Base-by-base conservation (phyloP, 2,888 invertebrate species). In the Melitaea athalia region DNA sequence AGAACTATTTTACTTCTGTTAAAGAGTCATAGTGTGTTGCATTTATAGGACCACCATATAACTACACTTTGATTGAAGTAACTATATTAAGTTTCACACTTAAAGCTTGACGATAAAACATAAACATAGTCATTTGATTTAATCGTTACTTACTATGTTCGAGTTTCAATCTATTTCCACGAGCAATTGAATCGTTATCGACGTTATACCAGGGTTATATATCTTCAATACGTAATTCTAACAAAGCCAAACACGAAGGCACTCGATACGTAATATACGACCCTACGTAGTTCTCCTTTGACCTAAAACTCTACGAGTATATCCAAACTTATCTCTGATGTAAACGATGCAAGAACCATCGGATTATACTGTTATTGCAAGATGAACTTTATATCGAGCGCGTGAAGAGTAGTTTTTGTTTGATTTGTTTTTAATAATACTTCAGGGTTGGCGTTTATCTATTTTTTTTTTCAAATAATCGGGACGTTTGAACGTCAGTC, bases 251-350 rank as follows among this genome's bases (percentile, higher is more conserved):
- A 72, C 71, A 76, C 70, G 75, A 76, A 57, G 31, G 78, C 77
- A 76, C 74, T 75, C 78, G 78, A 79, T 81, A 81, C 80, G 76
- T 78, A 80, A 82, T 84, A 81, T 81, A 85, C 78, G 80, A 77
- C 79, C 79, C 76, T 82, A 80, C 76, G 80, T 77, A 83, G 82
- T 76, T 79, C 79, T 81, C 80, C 81, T 81, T 81, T 81, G 87
- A 89, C 88, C 89, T 87, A 87, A 90, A 88, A 86, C 85, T 79
- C 79, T 78, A 24, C 24, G 24, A 24, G 24, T 24, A 85, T 85
- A 86, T 86, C 84, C 81, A 79, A 84, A 87, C 81, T 87, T 89
- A 89, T 89, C 86, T 88, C 64, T 73, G 83, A 85, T 83, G 84
- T 84, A 85, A 86, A 85, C 85, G 83, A 83, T 83, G 84, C 79